Conservation (phyloP, 2,888 invertebrate genomes). For the Dasysyrphus tricinctus region DNA sequence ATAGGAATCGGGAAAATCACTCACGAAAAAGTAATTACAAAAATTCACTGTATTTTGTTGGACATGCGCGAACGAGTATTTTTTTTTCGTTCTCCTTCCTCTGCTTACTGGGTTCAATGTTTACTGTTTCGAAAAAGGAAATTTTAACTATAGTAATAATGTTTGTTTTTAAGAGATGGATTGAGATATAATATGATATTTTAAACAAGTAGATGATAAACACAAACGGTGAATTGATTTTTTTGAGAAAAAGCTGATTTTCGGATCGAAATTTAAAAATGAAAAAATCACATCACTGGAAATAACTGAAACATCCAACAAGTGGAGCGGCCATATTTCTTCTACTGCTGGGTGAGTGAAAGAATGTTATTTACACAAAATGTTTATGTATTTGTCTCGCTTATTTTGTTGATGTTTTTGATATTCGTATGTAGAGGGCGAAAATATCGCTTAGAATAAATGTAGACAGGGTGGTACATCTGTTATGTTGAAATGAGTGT, state of each 20-base stretch:
- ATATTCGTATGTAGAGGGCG: not conserved
- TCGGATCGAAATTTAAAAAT: conserved; percentile 19
- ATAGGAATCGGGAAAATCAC: conserved; percentile 20
- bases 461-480: not conserved
- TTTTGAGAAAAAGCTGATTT: conserved; percentile 11
- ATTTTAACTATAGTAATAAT: not conserved
- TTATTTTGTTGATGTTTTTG: not conserved
- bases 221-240: not conserved
- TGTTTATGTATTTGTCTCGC: not conserved
- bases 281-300: conserved; percentile 49
- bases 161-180: not conserved
- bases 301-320: conserved; percentile 61
- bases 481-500: not conserved
- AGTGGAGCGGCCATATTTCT: conserved; percentile 73
- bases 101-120: conserved; percentile 45
- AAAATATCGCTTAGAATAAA: too few relatives aligned
- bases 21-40: conserved; percentile 38
- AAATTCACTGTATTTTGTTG: conserved; percentile 18
- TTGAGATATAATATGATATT: not conserved
- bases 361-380: conserved; percentile 32
- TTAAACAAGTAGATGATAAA: not conserved
- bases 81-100: conserved; percentile 2
- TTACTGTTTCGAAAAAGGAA: conserved; percentile 54
- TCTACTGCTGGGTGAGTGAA: conserved; percentile 49
- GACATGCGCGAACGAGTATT: conserved; percentile 57